Evolutionary conservation across 2,888 invertebrate species (phyloP), one percentile per base, ranked within the genome.

Genomic region (Sphaerophoria taeniata): DNA sequence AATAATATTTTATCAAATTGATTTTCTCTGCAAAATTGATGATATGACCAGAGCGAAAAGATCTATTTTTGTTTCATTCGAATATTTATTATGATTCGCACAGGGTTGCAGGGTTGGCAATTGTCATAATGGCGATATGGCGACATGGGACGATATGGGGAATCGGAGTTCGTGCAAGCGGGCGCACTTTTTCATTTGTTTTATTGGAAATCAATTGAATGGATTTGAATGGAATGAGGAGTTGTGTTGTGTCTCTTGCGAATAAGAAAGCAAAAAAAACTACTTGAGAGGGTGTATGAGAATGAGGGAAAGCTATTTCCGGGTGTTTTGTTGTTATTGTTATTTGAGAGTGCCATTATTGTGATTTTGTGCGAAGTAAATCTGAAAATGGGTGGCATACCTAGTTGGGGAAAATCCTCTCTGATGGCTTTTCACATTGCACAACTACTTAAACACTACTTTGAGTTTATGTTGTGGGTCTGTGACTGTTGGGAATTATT

Each of bases 131-230:
- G n/a, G n/a, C 12, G 14, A 36, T 16, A 31, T 4, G 43, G 5
- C 6, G 1, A n/a, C 43, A 24, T 12, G 31, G 24, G 14, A 33
- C 11, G 14, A 24, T 43, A 39, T 7, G 6, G 39, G 3, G 39
- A 12, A 9, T 49, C 36, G 51, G 77, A 36, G 61, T 70, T 24
- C 55, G 45, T 55, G 69, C 39, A 80, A 65, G 56, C 61, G 55
- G 55, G 49, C 45, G 39, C 49, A 33, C 12, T 71, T 76, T 47
- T 60, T 31, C 31, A 53, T 67, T 71, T 47, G 33, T 77, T 81
- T 82, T 82, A 82, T 82, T 82, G 82, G 82, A 77, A 82, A 82
- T 82, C 82, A 77, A 82, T 81, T 81, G 81, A 81, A 81, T 81
- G 81, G 81, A 81, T 75, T 75, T 82, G 71, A 82, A 73, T 67